Percentiles rank a stretch among this genome's conserved stretches.
phyloP scores from a whole-genome alignment of 1,140 invertebrate genomes.

The Monochamus saltuarius region DNA sequence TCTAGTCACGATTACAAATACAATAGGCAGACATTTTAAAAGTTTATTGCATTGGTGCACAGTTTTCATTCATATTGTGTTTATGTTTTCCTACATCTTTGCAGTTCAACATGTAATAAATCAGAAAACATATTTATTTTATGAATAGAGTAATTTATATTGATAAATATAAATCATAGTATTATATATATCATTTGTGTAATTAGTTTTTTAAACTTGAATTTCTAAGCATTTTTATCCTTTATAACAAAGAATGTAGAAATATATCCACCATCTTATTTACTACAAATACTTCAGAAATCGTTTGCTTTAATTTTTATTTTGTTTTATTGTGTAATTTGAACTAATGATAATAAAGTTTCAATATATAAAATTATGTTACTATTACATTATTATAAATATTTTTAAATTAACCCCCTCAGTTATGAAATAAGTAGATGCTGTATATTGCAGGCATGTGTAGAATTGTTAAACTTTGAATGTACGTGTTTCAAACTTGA shows the following conservation, averaged over 20 bases:
- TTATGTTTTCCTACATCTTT: background rate
- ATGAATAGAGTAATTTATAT: slow-evolving; percentile 42
- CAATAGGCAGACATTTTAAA: slow-evolving; percentile 2
- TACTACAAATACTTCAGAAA: background rate
- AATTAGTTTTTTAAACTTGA: slow-evolving; percentile 11
- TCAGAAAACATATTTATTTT: slow-evolving; percentile 38
- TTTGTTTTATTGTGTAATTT: background rate
- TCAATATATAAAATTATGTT: too few relatives aligned
- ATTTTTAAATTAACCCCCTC: too few relatives aligned
- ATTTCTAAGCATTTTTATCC: background rate
- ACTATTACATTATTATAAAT: too few relatives aligned
- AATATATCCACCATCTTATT: background rate
- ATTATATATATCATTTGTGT: slow-evolving; percentile 31
- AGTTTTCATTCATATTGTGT: background rate
- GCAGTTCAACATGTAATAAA: slow-evolving; percentile 20
- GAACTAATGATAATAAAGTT: background rate
- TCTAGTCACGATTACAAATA: slow-evolving; percentile 34
- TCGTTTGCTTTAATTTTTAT: slow-evolving; percentile 5
- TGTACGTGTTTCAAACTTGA: too few relatives aligned
- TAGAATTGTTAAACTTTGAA: too few relatives aligned
- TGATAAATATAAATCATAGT: slow-evolving; percentile 36
- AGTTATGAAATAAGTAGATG: too few relatives aligned
- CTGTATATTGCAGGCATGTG: too few relatives aligned
- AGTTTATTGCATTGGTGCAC: too few relatives aligned
- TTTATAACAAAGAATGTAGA: background rate